Evolutionary conservation across 2,888 invertebrate genomes (phyloP).

Genomic region (Vannuccia rotundouncinata): DNA sequence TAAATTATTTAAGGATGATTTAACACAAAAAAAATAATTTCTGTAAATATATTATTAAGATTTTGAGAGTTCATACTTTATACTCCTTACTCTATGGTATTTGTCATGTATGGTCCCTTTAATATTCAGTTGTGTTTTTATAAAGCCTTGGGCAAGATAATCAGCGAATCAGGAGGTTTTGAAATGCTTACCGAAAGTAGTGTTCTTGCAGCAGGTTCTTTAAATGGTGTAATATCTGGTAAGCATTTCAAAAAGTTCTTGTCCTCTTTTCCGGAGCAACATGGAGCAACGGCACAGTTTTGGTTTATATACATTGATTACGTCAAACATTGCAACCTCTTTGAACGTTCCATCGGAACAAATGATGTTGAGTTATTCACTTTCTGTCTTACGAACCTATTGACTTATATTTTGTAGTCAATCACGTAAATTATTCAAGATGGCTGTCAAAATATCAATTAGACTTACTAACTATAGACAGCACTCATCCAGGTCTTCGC

Average conservation of each 20-base stretch:
- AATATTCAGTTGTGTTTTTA: conserved; percentile 42
- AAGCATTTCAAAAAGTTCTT: conserved; percentile 39
- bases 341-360: conserved; percentile 37
- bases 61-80: too few species aligned
- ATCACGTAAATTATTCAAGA: conserved; percentile 41
- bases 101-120: conserved; percentile 42
- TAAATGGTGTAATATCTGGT: conserved; percentile 41
- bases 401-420: conserved; percentile 41
- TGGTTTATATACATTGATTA: conserved; percentile 41
- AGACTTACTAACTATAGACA: conserved; percentile 41
- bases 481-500: conserved; percentile 39
- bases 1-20: too few species aligned
- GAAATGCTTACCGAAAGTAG: conserved; percentile 41
- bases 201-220: conserved; percentile 41
- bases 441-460: conserved; percentile 42
- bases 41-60: too few species aligned
- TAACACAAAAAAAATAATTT: too few species aligned
- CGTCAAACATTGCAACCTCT: conserved; percentile 31
- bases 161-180: conserved; percentile 42
- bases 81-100: too few species aligned
- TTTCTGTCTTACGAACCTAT: conserved; percentile 36
- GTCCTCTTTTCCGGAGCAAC: conserved; percentile 24
- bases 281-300: conserved; percentile 41
- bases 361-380: conserved; percentile 41
- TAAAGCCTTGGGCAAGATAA: conserved; percentile 41